phyloP scores from a whole-genome alignment of 2,797 vertebrate species.

The Phrynocephalus guinanensis region DNA sequence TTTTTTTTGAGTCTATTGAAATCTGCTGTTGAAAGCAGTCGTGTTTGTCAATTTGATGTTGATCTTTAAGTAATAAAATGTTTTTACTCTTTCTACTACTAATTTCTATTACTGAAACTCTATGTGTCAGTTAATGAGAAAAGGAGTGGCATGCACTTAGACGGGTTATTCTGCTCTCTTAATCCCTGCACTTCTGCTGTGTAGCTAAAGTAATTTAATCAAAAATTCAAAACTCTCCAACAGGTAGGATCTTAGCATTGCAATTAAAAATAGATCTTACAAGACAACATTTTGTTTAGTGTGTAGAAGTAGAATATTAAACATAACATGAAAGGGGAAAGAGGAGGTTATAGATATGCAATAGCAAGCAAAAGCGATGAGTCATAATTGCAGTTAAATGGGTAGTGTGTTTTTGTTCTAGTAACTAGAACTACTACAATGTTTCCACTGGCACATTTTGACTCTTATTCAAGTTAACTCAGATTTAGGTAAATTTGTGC shows the following conservation, averaged over 20 bases:
- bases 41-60: too few relatives aligned
- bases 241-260: not conserved
- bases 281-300: not conserved
- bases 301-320: not conserved
- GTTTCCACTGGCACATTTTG: not conserved
- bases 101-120: too few relatives aligned
- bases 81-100: too few relatives aligned
- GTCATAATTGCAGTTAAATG: not conserved
- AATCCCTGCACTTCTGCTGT: too few relatives aligned
- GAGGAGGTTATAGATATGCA: not conserved
- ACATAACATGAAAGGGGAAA: not conserved
- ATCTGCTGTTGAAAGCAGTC: too few relatives aligned
- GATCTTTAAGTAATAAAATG: too few relatives aligned
- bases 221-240: too few relatives aligned
- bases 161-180: too few relatives aligned
- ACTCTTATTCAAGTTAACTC: not conserved
- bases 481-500: not conserved
- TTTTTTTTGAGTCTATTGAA: too few relatives aligned
- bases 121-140: too few relatives aligned
- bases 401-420: not conserved
- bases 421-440: not conserved
- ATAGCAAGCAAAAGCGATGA: not conserved
- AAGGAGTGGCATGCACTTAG: too few relatives aligned
- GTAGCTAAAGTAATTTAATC: too few relatives aligned
- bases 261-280: not conserved